A percentile compares a stretch with the other conserved stretches of the same genome.
Evolutionary conservation across 2,113 vertebrate species (phyloP).

Genomic region (Festucalex cinctus): DNA sequence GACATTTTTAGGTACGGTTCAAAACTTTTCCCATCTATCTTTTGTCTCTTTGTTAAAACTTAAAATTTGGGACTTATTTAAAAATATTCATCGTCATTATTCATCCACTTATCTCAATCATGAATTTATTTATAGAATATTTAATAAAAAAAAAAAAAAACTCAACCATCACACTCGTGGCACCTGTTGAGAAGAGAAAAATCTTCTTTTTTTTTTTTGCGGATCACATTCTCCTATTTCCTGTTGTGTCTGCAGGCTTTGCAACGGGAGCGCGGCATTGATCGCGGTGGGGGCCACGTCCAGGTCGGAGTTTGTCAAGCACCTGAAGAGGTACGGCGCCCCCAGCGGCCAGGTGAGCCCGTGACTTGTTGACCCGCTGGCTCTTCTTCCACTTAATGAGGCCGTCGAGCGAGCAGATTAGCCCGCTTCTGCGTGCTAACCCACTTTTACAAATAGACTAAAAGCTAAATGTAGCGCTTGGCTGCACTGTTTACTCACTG

Average conservation of each 20-base stretch:
- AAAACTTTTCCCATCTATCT: no score
- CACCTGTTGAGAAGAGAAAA: no score
- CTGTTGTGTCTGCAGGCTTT: slow-evolving; percentile 74
- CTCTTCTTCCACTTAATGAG: not conserved
- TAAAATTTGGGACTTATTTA: no score
- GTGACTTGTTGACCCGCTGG: not conserved
- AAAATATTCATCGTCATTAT: no score
- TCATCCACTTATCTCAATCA: no score
- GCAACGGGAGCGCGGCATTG: slow-evolving; percentile 87
- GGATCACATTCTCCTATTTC: not conserved
- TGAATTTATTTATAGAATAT: no score
- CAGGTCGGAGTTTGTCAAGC: slow-evolving; percentile 90
- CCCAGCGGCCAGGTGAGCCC: slow-evolving; percentile 58
- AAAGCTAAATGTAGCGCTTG: slow-evolving; percentile 13
- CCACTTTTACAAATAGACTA: slow-evolving; percentile 61
- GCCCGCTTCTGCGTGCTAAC: slow-evolving; percentile 51
- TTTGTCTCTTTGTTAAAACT: no score
- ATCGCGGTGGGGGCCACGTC: slow-evolving; percentile 82
- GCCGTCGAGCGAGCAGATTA: slow-evolving; percentile 38
- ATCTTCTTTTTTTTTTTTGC: not conserved
- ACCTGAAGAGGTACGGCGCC: slow-evolving; percentile 85
- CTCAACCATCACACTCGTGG: no score
- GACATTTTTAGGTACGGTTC: no score
- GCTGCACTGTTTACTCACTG: slow-evolving; percentile 45
- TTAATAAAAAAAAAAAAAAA: no score